Base-by-base conservation (phyloP, 1,140 invertebrate genomes). In the Sogatella furcifera region DNA sequence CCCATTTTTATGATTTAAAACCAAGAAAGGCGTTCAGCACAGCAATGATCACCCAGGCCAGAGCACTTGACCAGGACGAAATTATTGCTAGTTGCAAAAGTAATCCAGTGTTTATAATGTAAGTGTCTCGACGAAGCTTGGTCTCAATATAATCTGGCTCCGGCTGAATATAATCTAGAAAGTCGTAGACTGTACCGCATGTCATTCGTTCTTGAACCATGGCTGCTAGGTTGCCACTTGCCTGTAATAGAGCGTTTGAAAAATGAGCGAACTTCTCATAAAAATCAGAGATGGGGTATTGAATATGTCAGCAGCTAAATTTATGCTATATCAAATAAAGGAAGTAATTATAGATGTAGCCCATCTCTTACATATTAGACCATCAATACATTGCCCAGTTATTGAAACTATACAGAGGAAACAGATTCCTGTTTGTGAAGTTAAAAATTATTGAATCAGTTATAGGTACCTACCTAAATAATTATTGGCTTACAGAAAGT, bases 91-190 rank as follows among this genome's bases (percentile, higher is more conserved):
- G 61, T 62, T 82, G 81, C 22, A 86, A 69, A 10, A 81, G 75
- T 1, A 80, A 63, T 1, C 78, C 79, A 0, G 82, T 84, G 65
- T 86, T 81, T 4, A 85, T 85, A 2, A 84, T 84, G 61, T 74
- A 76, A 44, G 81, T 81, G 4, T 77, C 75, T 5, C 79, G 75
- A 22, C 77, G 73, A 38, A 58, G 58, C 63, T 78, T 78, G 60
- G 81, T 78, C 49, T 61, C 49, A 28, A 64, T 11, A 19, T 75
- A 75, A 8, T 74, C 74, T 0, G 76, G 67, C 59, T 84, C 79
- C 8, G 80, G 78, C 44, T 84, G 80, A 42, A 87, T 66, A 64
- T 85, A 88, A 68, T 88, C 85, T 82, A 88, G 84, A 65, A 83
- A 87, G 71, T 88, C 85, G 44, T 81, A 81, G 46, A 86, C 78